Percentiles rank a stretch among this genome's conserved stretches.
Conservation (phyloP, 2,888 invertebrate species). For the Drosophila meridiana region DNA sequence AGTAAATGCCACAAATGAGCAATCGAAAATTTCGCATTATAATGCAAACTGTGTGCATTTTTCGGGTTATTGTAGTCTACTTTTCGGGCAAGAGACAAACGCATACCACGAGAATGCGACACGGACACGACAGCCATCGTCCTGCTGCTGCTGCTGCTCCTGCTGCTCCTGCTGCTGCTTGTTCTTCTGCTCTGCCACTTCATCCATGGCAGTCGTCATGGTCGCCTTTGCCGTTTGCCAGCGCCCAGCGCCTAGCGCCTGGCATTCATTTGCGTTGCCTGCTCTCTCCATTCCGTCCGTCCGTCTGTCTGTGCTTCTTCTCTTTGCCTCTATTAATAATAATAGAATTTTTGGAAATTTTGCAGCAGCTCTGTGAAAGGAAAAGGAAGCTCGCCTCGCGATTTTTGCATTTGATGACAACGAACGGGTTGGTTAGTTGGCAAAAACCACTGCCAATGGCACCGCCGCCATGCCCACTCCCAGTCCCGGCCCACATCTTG, state of each 20-base stretch:
- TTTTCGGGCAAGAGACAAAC: constrained; percentile 67
- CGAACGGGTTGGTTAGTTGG: constrained; percentile 61
- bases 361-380: constrained; percentile 61
- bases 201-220: constrained; percentile 64
- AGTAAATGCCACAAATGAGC: constrained; percentile 82
- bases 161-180: constrained; percentile 8
- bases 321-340: constrained; percentile 71
- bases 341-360: constrained; percentile 80
- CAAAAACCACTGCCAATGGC: constrained; percentile 42
- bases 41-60: constrained; percentile 81
- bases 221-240: constrained; percentile 44
- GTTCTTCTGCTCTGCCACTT: constrained; percentile 9
- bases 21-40: constrained; percentile 83
- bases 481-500: neutral
- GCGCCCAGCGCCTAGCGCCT: constrained; percentile 16
- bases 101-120: constrained; percentile 49
- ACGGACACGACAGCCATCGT: constrained; percentile 32
- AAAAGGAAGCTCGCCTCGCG: constrained; percentile 72
- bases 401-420: constrained; percentile 74
- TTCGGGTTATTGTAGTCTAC: constrained; percentile 74
- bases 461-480: neutral
- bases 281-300: neutral
- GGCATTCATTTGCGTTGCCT: constrained; percentile 49
- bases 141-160: constrained; percentile 15
- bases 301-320: constrained; percentile 3